phyloP scores from a whole-genome alignment of 2,888 invertebrate species.

The Pocota personata region DNA sequence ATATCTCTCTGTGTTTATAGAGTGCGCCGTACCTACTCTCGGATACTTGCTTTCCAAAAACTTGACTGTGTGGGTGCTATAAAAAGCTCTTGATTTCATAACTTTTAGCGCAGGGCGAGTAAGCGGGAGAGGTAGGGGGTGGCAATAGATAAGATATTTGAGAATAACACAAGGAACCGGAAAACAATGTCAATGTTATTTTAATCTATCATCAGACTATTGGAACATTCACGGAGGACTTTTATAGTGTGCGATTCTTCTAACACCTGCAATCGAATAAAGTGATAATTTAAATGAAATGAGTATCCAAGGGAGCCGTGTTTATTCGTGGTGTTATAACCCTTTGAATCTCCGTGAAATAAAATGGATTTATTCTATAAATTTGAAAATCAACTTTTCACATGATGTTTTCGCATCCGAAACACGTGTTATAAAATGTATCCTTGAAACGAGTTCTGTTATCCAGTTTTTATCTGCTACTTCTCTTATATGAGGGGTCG shows the following conservation, averaged over 20 bases:
- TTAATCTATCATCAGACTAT: slow-evolving; percentile 3
- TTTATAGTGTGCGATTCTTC: neutral
- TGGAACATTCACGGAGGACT: neutral
- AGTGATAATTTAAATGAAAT: neutral
- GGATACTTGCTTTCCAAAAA: neutral
- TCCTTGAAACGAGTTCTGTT: too few relatives aligned
- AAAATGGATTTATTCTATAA: too few relatives aligned
- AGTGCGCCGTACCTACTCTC: slow-evolving; percentile 19
- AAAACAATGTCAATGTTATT: slow-evolving; percentile 28
- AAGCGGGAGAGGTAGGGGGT: neutral
- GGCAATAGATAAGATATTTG: slow-evolving; percentile 11
- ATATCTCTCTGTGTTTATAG: slow-evolving; percentile 39
- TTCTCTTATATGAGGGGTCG: too few relatives aligned
- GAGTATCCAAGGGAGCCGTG: too few relatives aligned
- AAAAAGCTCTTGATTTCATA: slow-evolving; percentile 49
- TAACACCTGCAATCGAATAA: neutral
- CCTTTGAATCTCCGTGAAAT: too few relatives aligned
- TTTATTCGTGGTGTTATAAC: too few relatives aligned
- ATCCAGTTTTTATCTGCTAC: too few relatives aligned
- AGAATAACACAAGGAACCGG: slow-evolving; percentile 30
- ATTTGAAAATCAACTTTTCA: too few relatives aligned
- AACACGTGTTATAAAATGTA: too few relatives aligned
- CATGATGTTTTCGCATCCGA: too few relatives aligned
- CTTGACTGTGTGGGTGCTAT: slow-evolving; percentile 49
- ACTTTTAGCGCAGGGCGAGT: slow-evolving; percentile 1